Evolutionary conservation across 2,888 invertebrate genomes (phyloP), one percentile per base, ranked within the genome.

Genomic region (Tromatobia lineatoria): DNA sequence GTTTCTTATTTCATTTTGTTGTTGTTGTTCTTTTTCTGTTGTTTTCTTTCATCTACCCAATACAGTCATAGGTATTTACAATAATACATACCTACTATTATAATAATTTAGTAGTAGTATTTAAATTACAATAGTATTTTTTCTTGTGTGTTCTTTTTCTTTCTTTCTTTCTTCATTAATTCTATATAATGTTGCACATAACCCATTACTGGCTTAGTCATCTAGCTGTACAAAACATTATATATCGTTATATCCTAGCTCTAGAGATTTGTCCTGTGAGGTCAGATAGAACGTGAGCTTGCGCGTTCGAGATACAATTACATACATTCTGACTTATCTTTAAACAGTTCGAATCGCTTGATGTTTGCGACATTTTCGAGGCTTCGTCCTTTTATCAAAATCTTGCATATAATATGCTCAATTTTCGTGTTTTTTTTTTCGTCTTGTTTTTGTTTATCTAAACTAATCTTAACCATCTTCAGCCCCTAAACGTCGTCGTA

Each of bases 171-270:
- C 54, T 86, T 82, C 81, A 70, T 82, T 78, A 83, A 79, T 85
- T 86, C 90, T 90, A 92, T 92, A 92, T 92, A 93, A 92, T 92
- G 93, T 93, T 93, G 93, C 93, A 93, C 93, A 88, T 92, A 93
- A 93, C 93, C 93, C 93, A 93, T 87, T 92, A 93, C 93, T 93
- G 92, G 93, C 92, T 93, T 93, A 93, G 90, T 92, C 88, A 91
- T 90, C 93, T 93, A 93, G 91, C 93, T 93, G 93, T 93, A 93
- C 93, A 93, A 93, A 93, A 93, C 93, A 93, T 93, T 92, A 93
- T 93, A 91, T 93, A 91, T 90, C 86, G 87, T 88, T 90, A 89
- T 87, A 89, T 87, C 88, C 91, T 92, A 93, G 90, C 88, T 90
- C 92, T 92, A 92, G 75, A 92, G 92, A 91, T 92, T 93, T 92